phyloP scores from a whole-genome alignment of 2,888 invertebrate genomes.

The Harpagoxenus sublaevis region DNA sequence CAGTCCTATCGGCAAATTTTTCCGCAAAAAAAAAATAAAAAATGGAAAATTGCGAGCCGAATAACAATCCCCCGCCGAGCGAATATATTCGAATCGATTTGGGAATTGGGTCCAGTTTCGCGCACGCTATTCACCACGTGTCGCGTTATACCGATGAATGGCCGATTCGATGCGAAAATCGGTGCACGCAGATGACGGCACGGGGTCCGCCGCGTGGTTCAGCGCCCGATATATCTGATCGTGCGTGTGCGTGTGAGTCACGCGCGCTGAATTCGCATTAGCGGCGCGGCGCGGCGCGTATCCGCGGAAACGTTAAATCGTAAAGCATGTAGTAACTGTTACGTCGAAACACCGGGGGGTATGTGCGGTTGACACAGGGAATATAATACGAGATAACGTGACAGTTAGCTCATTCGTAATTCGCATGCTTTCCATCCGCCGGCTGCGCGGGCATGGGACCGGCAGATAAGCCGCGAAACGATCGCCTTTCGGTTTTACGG shows the following conservation, averaged over 20 bases:
- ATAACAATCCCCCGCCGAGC: constrained; percentile 24
- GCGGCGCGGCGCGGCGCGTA: constrained; percentile 54
- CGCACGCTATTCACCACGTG: constrained; percentile 45
- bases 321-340: constrained; percentile 65
- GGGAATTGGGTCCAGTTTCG: constrained; percentile 33
- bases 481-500: constrained; percentile 41
- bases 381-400: constrained; percentile 65
- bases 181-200: constrained; percentile 31
- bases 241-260: constrained; percentile 29
- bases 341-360: constrained; percentile 55
- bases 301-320: constrained; percentile 61
- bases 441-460: constrained; percentile 26
- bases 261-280: constrained; percentile 59
- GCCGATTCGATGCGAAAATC: constrained; percentile 51
- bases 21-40: neutral
- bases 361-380: constrained; percentile 53
- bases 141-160: constrained; percentile 51
- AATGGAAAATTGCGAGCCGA: constrained; percentile 2
- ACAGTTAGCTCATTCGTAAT: constrained; percentile 62
- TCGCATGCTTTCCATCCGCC: constrained; percentile 49
- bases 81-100: constrained; percentile 38
- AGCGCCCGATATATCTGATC: constrained; percentile 57
- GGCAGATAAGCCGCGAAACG: constrained; percentile 48
- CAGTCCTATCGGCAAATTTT: constrained; percentile 17
- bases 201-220: constrained; percentile 15